Conservation (phyloP, 2,888 invertebrate species). For the Stenodema calcarata region DNA sequence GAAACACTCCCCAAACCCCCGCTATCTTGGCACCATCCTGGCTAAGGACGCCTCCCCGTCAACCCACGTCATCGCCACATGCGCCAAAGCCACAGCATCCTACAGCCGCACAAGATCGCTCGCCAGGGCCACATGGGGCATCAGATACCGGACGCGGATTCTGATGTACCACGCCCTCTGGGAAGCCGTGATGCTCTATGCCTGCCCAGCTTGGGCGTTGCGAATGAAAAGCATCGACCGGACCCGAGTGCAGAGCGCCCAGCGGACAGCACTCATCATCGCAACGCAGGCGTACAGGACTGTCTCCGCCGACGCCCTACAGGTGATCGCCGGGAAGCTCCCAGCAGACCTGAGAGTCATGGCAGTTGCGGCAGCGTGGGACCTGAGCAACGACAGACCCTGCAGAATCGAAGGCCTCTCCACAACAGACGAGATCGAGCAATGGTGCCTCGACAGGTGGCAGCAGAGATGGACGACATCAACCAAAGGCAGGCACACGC, state of each 20-base stretch:
- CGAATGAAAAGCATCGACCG: not conserved
- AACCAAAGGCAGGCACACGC: not conserved
- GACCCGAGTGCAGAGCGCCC: not conserved
- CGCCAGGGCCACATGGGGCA: not conserved
- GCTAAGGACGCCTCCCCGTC: not conserved
- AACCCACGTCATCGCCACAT: not conserved
- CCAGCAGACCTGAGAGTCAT: not conserved
- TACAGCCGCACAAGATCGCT: not conserved
- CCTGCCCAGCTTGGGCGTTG: slow-evolving; percentile 6
- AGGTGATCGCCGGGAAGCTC: slow-evolving; percentile 6
- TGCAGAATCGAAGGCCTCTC: not conserved
- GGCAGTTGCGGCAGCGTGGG: too few relatives aligned
- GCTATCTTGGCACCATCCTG: not conserved
- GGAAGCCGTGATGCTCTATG: not conserved
- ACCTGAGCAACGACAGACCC: too few relatives aligned
- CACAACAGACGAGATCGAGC: not conserved
- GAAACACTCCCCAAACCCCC: not conserved
- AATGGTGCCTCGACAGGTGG: not conserved
- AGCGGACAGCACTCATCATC: not conserved
- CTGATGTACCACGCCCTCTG: not conserved
- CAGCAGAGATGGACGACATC: not conserved
- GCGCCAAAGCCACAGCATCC: not conserved
- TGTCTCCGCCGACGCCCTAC: not conserved
- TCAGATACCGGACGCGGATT: not conserved
- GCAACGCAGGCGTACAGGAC: slow-evolving; percentile 10